Percentiles rank a stretch among this genome's conserved stretches.
phyloP scores from a whole-genome alignment of 2,888 invertebrate species.

The Euphydryas editha region DNA sequence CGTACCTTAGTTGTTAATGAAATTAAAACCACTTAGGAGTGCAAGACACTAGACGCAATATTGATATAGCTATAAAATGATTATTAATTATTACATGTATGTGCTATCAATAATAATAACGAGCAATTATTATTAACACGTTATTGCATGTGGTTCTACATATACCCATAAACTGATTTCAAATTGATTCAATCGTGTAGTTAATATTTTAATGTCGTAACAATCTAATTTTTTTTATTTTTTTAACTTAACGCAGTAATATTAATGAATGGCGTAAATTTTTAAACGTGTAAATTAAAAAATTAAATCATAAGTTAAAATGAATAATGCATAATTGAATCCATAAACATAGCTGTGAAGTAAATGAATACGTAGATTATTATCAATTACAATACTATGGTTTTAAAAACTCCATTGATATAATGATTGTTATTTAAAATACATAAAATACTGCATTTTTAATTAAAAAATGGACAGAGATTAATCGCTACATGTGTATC shows the following conservation, averaged over 20 bases:
- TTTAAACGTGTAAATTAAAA: too few species aligned
- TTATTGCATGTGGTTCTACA: not conserved
- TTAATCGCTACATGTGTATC: constrained; percentile 31
- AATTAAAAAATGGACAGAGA: constrained; percentile 12
- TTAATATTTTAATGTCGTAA: too few species aligned
- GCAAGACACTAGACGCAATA: constrained; percentile 18
- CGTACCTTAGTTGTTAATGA: constrained; percentile 22
- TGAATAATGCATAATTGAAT: not conserved
- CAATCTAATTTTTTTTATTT: too few species aligned
- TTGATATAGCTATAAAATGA: constrained; percentile 27
- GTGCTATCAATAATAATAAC: constrained; percentile 20
- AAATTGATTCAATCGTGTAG: not conserved
- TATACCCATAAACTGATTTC: not conserved
- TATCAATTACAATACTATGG: not conserved
- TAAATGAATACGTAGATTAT: not conserved
- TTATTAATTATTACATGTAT: constrained; percentile 30
- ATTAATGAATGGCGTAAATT: too few species aligned
- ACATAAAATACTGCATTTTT: constrained; percentile 1
- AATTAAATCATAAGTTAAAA: too few species aligned
- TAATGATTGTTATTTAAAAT: not conserved
- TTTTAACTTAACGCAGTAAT: too few species aligned
- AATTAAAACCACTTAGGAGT: constrained; percentile 23
- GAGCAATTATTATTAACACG: constrained; percentile 10
- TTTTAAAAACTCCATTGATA: not conserved
- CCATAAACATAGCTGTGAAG: not conserved